Evolutionary conservation across 2,797 vertebrate genomes (phyloP), one percentile per base, ranked within the genome.

Genomic region (Malurus leucopterus): DNA sequence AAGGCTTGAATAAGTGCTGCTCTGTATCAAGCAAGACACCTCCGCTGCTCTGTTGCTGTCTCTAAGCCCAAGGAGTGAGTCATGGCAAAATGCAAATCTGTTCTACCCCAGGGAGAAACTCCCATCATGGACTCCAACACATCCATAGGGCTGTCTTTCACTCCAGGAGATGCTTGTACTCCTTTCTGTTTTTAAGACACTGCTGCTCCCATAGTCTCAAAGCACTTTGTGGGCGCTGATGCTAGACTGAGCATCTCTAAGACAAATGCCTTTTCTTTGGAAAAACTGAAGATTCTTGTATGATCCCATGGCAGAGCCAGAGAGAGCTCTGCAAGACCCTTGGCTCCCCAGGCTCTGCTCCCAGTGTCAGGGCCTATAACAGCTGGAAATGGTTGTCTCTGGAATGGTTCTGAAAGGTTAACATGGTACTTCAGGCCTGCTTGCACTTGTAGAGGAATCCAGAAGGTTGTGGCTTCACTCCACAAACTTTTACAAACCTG

Each of bases 401-500:
- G 51, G 26, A 75, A 43, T 77, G 64, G 36, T 47, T 82, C 32
- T 74, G 58, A 71, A 72, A 44, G 22, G 30, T 67, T 89, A 90
- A 71, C 29, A 63, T 55, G 51, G 49, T n/a, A 13, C 0, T 0
- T 86, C 1, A 8, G 15, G 5, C 32, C 27, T 90, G 61, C 29
- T 51, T 63, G 29, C 50, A 21, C 29, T 75, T 29, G 0, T 23
- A 53, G 43, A 69, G n/a, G 49, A 59, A 86, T 29, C 38, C 58
- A 78, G 51, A 62, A 59, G 23, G 13, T 64, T 65, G 54, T 40
- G 10, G 69, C 59, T 80, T 91, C 40, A 55, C 57, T 36, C 55
- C 71, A 62, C 84, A 89, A 77, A 82, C 51, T 89, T 84, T 68
- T 86, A 84, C 50, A 86, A 89, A 89, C 74, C 71, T 89, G 14